Percentiles rank a stretch among this genome's conserved stretches.
Conservation (phyloP, 1,140 invertebrate genomes). For the Dysdera silvatica region DNA sequence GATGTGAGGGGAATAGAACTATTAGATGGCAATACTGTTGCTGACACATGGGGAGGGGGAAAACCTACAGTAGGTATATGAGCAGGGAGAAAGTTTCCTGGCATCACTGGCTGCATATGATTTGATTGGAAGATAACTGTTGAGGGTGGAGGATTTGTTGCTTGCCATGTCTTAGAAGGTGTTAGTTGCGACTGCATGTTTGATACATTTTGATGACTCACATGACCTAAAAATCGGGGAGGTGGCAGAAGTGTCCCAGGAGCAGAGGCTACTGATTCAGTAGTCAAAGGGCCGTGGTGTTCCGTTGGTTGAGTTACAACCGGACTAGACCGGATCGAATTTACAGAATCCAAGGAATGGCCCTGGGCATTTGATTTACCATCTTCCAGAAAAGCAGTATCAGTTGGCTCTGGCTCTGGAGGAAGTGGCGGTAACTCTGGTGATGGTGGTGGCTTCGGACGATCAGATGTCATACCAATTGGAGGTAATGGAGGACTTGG, state of each 20-base stretch:
- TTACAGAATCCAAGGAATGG: too few species aligned
- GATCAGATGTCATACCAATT: slow-evolving; percentile 2
- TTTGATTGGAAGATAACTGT: slow-evolving; percentile 22
- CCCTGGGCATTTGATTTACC: too few species aligned
- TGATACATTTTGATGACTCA: not conserved
- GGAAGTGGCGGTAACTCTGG: slow-evolving; percentile 32
- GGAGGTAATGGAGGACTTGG: slow-evolving; percentile 21
- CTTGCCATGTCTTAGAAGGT: slow-evolving; percentile 10
- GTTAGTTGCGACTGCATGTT: not conserved
- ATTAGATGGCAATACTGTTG: slow-evolving; percentile 15
- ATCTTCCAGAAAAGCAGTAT: too few species aligned
- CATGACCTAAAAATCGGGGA: slow-evolving; percentile 15
- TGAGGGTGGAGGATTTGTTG: not conserved
- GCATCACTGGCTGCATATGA: slow-evolving; percentile 24
- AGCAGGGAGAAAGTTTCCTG: slow-evolving; percentile 5
- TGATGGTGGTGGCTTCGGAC: slow-evolving; percentile 32
- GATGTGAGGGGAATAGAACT: slow-evolving; percentile 10
- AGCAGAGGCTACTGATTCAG: too few species aligned
- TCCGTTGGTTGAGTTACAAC: too few species aligned
- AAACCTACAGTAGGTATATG: slow-evolving; percentile 11
- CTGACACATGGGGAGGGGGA: slow-evolving; percentile 9
- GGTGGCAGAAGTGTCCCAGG: slow-evolving; percentile 9
- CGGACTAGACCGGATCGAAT: too few species aligned
- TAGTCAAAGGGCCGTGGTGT: too few species aligned
- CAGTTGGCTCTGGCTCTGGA: slow-evolving; percentile 32